Evolutionary conservation across 2,797 vertebrate species (phyloP).

Genomic region (Lacerta agilis): DNA sequence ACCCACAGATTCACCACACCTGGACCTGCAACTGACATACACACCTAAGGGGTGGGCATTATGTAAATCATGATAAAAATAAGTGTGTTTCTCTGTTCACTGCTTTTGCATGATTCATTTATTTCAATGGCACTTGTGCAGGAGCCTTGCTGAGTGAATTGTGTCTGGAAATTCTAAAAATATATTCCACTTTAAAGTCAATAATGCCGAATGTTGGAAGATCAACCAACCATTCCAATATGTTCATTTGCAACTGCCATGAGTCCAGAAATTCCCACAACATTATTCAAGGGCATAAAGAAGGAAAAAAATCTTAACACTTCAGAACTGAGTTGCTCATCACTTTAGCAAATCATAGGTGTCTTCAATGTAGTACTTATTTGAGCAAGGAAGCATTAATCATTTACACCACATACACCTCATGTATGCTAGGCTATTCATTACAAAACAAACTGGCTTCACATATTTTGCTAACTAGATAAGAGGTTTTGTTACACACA

Average conservation of each 20-base stretch:
- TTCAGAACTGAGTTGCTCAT: constrained; percentile 28
- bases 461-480: constrained; percentile 17
- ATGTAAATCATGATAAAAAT: too few species aligned
- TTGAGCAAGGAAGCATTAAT: constrained; percentile 48
- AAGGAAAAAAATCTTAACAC: not conserved
- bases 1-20: too few species aligned
- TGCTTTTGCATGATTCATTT: too few species aligned
- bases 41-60: too few species aligned
- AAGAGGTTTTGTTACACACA: not conserved
- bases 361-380: constrained; percentile 50
- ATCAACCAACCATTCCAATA: not conserved
- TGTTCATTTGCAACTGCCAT: not conserved
- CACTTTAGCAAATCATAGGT: constrained; percentile 50
- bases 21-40: too few species aligned
- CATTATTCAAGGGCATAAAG: not conserved
- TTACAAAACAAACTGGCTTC: constrained; percentile 30
- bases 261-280: not conserved
- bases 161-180: too few species aligned
- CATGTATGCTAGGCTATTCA: constrained; percentile 43
- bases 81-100: too few species aligned
- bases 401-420: constrained; percentile 32
- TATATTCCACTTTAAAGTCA: not conserved
- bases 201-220: not conserved
- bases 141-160: too few species aligned
- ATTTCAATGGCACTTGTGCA: too few species aligned